Evolutionary conservation across 2,797 vertebrate genomes (phyloP).

Genomic region (Cuculus canorus): DNA sequence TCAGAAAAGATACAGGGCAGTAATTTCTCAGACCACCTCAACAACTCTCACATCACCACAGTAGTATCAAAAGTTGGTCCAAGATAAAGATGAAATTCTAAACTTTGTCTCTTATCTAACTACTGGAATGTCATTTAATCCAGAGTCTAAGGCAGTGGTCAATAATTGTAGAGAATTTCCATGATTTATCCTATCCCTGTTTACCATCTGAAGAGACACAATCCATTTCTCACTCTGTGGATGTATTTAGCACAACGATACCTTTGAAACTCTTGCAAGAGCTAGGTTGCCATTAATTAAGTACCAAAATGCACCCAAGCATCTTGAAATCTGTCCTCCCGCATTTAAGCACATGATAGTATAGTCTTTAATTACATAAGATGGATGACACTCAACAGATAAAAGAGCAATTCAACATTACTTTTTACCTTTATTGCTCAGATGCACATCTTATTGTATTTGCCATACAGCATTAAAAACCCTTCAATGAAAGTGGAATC

Average conservation of each 20-base stretch:
- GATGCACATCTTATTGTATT: background rate
- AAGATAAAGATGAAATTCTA: background rate
- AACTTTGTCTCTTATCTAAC: background rate
- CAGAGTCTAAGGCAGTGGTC: background rate
- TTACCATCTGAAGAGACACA: background rate
- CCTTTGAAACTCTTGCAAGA: constrained; percentile 11
- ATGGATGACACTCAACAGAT: constrained; percentile 3
- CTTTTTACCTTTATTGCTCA: constrained; percentile 13
- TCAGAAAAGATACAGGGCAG: background rate
- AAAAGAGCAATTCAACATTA: background rate
- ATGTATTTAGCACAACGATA: background rate
- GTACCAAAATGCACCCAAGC: constrained; percentile 39
- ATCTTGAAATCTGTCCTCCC: constrained; percentile 40
- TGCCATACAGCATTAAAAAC: background rate
- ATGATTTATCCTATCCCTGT: background rate
- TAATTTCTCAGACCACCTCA: background rate
- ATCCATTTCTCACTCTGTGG: background rate
- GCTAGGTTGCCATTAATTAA: constrained; percentile 32
- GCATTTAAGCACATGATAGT: background rate
- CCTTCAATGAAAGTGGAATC: background rate
- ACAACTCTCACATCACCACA: background rate
- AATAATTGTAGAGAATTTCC: background rate
- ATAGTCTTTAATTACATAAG: constrained; percentile 25
- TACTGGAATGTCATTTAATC: background rate
- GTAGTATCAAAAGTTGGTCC: background rate